Evolutionary conservation across 2,113 vertebrate genomes (phyloP), one percentile per base, ranked within the genome.

Genomic region (Scomber colias): DNA sequence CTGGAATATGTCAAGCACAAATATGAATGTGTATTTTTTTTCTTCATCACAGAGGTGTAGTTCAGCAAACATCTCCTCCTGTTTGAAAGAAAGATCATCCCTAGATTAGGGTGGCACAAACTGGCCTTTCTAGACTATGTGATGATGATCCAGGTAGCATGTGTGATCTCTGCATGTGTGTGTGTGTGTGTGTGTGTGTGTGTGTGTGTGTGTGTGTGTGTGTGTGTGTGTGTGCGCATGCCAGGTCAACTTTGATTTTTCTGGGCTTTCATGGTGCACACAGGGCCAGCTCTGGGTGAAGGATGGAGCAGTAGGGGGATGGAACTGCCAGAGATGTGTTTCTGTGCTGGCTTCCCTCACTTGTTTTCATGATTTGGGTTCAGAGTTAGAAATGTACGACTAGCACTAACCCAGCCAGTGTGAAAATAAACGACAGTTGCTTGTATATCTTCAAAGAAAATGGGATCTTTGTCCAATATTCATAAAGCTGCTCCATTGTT

Each of bases 371-470:
- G 63, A 69, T 82, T 67, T 73, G 31, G 53, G 10, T 61, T 27
- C 30, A 40, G 76, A 50, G 48, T 72, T 50, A 71, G n/a, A 82
- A 62, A 73, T 66, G 48, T 16, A 81, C 51, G 72, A 55, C 14
- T 14, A 16, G 46, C 53, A 68, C 44, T 62, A 50, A 73, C 57
- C 21, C 60, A 48, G 53, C 3, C 54, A 64, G 40, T 21, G 17
- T 27, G 46, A 63, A 56, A 74, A 77, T 50, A 77, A 77, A 69
- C 19, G 0, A 48, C 70, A 85, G 3, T 19, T 60, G 46, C 64
- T 65, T 69, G 44, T 27, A 53, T 64, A 83, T 65, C 59, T 55
- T 82, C 49, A 82, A 75, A 83, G 61, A 70, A 71, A 69, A 74
- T 12, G 7, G 14, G 15, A 45, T 70, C 24, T 73, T 66, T 64